These are phyloP conservation scores for Channallabes apus DNA, from an alignment of 2,797 vertebrate species.

Conservation along the genomic window DNA sequence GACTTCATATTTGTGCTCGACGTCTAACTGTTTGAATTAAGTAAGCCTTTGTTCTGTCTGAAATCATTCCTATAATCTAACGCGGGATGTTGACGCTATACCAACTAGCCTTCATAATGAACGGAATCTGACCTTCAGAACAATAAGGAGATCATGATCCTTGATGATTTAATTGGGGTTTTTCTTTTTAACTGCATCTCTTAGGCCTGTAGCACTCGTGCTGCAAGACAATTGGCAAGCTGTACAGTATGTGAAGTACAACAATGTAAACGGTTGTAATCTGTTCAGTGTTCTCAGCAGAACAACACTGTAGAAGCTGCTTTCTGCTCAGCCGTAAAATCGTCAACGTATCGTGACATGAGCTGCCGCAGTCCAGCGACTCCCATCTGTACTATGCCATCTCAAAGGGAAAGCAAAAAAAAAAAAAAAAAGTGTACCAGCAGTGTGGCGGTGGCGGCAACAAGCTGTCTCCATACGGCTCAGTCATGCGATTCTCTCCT, in stretches of 20 bases:
- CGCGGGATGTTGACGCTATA: neutral
- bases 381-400: slow-evolving; percentile 76
- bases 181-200: neutral
- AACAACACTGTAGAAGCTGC: slow-evolving; percentile 70
- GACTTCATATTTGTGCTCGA: neutral
- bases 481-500: slow-evolving; percentile 54
- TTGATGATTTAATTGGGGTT: slow-evolving; percentile 29
- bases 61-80: neutral
- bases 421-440: slow-evolving; percentile 59
- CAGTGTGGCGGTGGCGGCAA: slow-evolving; percentile 53
- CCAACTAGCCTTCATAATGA: slow-evolving; percentile 20
- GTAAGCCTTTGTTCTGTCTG: neutral
- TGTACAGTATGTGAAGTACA: neutral
- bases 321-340: slow-evolving; percentile 67
- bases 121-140: slow-evolving; percentile 51
- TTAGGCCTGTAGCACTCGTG: neutral
- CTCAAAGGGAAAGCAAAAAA: slow-evolving; percentile 63
- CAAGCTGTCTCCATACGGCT: slow-evolving; percentile 59
- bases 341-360: slow-evolving; percentile 68
- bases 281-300: slow-evolving; percentile 36
- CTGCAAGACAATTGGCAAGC: slow-evolving; percentile 62
- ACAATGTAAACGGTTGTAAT: slow-evolving; percentile 35
- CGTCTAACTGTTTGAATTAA: neutral
- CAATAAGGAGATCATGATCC: slow-evolving; percentile 41
- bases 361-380: slow-evolving; percentile 69